Evolutionary conservation across 2,797 vertebrate species (phyloP), one percentile per base, ranked within the genome.

Genomic region (Protosalanx chinensis): DNA sequence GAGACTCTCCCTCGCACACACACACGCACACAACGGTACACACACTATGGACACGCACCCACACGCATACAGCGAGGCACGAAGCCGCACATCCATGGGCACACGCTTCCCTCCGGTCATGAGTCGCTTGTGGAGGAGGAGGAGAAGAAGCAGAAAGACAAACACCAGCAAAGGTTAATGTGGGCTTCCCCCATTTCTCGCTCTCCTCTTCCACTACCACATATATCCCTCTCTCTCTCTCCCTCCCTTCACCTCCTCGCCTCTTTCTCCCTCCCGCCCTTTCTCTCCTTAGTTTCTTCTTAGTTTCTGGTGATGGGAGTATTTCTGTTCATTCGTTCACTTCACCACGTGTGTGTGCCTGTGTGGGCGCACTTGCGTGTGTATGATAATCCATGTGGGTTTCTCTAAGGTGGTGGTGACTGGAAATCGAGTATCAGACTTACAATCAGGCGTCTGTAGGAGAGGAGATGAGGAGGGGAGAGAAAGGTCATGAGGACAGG

Each of bases 1-100:
- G 75, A 79, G 74, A 78, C 6, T 20, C 72, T 81, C 60, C n/a
- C 68, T 72, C 8, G 51, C 37, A 70, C 66, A 70, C 74, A 72
- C 72, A 69, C 56, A 74, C 51, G n/a, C 30, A 64, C 70, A 56
- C 65, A 67, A 13, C 46, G 2, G 57, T 23, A 10, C 33, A 20
- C 30, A 64, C 59, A 37, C 30, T 37, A 78, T 46, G 71, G 64
- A 67, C 73, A 71, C 67, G 66, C 62, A 73, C 57, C 23, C 56
- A 70, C 68, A 70, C 29, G 32, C 27, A 29, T 13, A 29, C 49
- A 62, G 20, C 0, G 16, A 29, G 13, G 8, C 35, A 41, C 3
- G 4, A 46, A 62, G 12, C 27, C 16, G 2, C 51, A 53, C 15
- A 53, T 18, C 15, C 13, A 53, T 7, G 7, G 1, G 37, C 37